Evolutionary conservation across 2,888 invertebrate genomes (phyloP).

Genomic region (Ormyrus pomaceus): DNA sequence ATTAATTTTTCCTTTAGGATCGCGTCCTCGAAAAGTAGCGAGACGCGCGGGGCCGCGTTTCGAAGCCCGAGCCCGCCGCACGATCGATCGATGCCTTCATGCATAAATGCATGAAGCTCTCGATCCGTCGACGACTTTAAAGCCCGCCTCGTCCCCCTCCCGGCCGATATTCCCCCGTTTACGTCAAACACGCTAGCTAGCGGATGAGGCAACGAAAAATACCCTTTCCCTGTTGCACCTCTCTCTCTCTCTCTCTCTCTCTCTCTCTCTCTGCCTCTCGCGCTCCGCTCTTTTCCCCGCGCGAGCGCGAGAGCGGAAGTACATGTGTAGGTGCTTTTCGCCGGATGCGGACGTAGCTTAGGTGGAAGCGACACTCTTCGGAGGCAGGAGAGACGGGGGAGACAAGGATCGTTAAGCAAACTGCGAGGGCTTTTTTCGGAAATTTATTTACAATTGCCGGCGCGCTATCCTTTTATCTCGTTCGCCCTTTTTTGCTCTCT

Average conservation of each 20-base stretch:
- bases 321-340: slow-evolving; percentile 24
- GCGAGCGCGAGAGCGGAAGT: background rate
- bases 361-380: slow-evolving; percentile 9
- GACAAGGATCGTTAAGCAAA: slow-evolving; percentile 13
- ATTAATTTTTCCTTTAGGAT: slow-evolving; percentile 34
- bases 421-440: background rate
- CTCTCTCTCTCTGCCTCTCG: slow-evolving; percentile 3
- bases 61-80: slow-evolving; percentile 44
- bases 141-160: slow-evolving; percentile 34
- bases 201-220: slow-evolving; percentile 50
- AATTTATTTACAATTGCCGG: slow-evolving; percentile 6
- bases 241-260: slow-evolving; percentile 3
- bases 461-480: too few relatives aligned
- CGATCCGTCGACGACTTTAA: slow-evolving; percentile 61
- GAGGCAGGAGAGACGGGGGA: background rate
- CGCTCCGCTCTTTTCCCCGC: background rate
- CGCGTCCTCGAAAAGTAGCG: background rate
- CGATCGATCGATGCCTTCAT: slow-evolving; percentile 63
- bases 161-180: slow-evolving; percentile 60
- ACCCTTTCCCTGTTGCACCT: slow-evolving; percentile 19
- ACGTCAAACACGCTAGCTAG: slow-evolving; percentile 55
- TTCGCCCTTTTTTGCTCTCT: too few relatives aligned
- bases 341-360: slow-evolving; percentile 18
- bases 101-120: slow-evolving; percentile 65
- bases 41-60: background rate